Conservation (phyloP, 2,888 invertebrate species). For the Acleris sparsana region DNA sequence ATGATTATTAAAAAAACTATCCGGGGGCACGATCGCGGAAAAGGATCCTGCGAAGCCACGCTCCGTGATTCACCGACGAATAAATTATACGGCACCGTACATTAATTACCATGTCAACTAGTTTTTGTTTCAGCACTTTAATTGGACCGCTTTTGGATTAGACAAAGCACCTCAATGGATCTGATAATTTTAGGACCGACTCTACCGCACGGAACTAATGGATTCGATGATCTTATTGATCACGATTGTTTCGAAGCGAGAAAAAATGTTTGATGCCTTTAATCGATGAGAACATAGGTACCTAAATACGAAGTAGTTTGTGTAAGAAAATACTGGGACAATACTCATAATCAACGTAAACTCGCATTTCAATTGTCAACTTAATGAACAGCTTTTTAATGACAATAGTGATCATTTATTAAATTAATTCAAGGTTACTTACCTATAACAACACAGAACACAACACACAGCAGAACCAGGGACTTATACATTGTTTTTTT, state of each 20-base stretch:
- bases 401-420: constrained; percentile 28
- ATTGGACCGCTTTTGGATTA: constrained; percentile 44
- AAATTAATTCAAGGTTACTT: constrained; percentile 47
- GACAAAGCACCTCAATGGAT: constrained; percentile 21
- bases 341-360: too few species aligned
- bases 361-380: not conserved
- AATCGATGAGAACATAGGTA: too few species aligned
- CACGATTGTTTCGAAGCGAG: constrained; percentile 41
- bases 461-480: constrained; percentile 64
- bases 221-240: constrained; percentile 38
- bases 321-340: too few species aligned
- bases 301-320: too few species aligned
- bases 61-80: constrained; percentile 47
- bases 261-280: constrained; percentile 1
- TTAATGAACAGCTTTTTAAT: not conserved
- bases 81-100: constrained; percentile 41
- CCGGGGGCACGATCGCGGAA: constrained; percentile 70
- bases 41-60: constrained; percentile 60
- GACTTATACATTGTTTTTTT: constrained; percentile 67
- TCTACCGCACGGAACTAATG: constrained; percentile 21
- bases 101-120: constrained; percentile 53
- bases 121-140: constrained; percentile 52
- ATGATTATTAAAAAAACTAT: constrained; percentile 46
- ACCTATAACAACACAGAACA: constrained; percentile 71
- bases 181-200: constrained; percentile 9